phyloP scores from a whole-genome alignment of 2,888 invertebrate genomes.

The Spisula solida region DNA sequence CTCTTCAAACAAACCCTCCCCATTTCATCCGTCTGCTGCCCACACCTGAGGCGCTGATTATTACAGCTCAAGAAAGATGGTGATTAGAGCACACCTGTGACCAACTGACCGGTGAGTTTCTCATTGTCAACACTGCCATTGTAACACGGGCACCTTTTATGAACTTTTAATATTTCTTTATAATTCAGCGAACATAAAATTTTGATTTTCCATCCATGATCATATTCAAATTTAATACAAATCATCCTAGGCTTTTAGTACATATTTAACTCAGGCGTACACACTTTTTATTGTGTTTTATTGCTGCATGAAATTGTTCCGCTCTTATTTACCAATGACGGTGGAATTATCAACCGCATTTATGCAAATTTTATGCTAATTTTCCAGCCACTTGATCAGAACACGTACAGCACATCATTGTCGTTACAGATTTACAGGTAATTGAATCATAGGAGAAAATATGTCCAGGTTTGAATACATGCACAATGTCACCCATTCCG shows the following conservation, averaged over 20 bases:
- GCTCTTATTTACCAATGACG: constrained; percentile 20
- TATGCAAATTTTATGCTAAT: constrained; percentile 44
- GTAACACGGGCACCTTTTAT: constrained; percentile 28
- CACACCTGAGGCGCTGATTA: constrained; percentile 36
- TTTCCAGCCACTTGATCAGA: constrained; percentile 9
- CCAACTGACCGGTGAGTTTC: constrained; percentile 28
- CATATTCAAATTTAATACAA: constrained; percentile 6
- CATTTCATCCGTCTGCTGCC: constrained; percentile 20
- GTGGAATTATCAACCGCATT: constrained; percentile 21
- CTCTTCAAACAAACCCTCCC: constrained; percentile 33
- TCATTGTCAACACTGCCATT: constrained; percentile 13
- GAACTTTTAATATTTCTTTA: constrained; percentile 43
- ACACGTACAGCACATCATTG: not conserved
- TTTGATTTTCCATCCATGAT: constrained; percentile 16
- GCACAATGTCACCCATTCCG: too few relatives aligned
- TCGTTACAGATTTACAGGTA: not conserved
- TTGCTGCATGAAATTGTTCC: not conserved
- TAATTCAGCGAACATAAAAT: constrained; percentile 31
- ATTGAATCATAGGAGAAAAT: constrained; percentile 19
- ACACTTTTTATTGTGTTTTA: constrained; percentile 34
- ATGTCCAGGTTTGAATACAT: not conserved
- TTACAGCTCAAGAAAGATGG: not conserved
- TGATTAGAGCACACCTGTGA: constrained; percentile 44
- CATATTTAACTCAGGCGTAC: constrained; percentile 15
- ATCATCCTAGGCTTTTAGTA: not conserved